Percentiles rank a stretch among this genome's conserved stretches.
These are phyloP conservation scores for Dolichopus griseipennis DNA, from an alignment of 2,888 invertebrate genomes.

Conservation along the genomic window DNA sequence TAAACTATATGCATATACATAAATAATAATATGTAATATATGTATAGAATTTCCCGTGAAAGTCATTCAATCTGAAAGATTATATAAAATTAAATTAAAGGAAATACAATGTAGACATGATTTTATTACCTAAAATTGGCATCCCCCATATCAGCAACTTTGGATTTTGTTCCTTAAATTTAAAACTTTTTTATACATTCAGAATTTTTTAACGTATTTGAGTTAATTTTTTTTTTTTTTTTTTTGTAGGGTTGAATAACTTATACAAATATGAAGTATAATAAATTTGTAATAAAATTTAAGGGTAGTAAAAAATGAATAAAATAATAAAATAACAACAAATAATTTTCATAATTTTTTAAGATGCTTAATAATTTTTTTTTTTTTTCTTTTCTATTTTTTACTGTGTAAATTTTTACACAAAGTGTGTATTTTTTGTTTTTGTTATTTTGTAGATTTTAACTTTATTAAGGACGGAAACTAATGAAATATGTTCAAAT, in stretches of 20 bases:
- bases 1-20: too few relatives aligned
- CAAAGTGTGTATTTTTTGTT: too few relatives aligned
- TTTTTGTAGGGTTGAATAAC: not conserved
- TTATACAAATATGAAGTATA: not conserved
- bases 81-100: constrained; percentile 1
- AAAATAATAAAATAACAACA: not conserved
- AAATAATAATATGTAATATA: too few relatives aligned
- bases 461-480: not conserved
- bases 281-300: not conserved
- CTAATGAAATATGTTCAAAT: constrained; percentile 1
- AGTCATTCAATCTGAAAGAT: not conserved
- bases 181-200: too few relatives aligned
- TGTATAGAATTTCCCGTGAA: not conserved
- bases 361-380: not conserved
- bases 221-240: not conserved
- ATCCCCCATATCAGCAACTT: too few relatives aligned
- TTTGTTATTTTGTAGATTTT: too few relatives aligned
- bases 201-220: too few relatives aligned
- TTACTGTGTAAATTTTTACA: too few relatives aligned
- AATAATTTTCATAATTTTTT: not conserved
- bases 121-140: too few relatives aligned
- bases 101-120: not conserved
- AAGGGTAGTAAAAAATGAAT: not conserved
- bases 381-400: not conserved
- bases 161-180: too few relatives aligned